Evolutionary conservation across 2,888 invertebrate species (phyloP).

Genomic region (Xestia rhomboidea): DNA sequence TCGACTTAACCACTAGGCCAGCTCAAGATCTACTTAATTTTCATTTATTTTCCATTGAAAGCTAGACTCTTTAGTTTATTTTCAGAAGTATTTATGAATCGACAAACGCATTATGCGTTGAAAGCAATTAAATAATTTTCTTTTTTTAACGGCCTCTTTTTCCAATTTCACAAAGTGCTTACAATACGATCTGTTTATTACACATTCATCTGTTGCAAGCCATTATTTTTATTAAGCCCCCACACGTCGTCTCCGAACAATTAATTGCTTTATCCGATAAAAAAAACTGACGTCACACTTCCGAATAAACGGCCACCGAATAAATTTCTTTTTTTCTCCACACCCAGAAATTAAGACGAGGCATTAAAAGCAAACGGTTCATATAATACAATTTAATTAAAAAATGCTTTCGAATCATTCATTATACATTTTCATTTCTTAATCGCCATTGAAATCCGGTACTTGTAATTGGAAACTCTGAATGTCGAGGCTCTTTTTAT

Average conservation of each 20-base stretch:
- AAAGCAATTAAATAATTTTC: background rate
- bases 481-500: slow-evolving; percentile 49
- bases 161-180: slow-evolving; percentile 1
- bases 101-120: background rate
- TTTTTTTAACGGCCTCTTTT: background rate
- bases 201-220: background rate
- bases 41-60: background rate
- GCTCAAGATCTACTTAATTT: background rate
- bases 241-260: slow-evolving; percentile 16
- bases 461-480: slow-evolving; percentile 63
- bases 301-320: slow-evolving; percentile 17
- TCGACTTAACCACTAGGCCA: background rate
- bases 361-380: slow-evolving; percentile 43
- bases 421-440: slow-evolving; percentile 53
- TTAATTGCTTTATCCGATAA: background rate
- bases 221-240: slow-evolving; percentile 27
- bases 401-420: slow-evolving; percentile 52
- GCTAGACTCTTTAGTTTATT: background rate
- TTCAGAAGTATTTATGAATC: background rate
- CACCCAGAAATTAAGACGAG: background rate
- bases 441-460: slow-evolving; percentile 52
- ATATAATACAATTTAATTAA: slow-evolving; percentile 61
- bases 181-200: slow-evolving; percentile 1
- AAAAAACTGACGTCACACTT: slow-evolving; percentile 15
- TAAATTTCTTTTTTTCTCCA: background rate